phyloP scores from a whole-genome alignment of 2,888 invertebrate genomes.

The Plagodis pulveraria region DNA sequence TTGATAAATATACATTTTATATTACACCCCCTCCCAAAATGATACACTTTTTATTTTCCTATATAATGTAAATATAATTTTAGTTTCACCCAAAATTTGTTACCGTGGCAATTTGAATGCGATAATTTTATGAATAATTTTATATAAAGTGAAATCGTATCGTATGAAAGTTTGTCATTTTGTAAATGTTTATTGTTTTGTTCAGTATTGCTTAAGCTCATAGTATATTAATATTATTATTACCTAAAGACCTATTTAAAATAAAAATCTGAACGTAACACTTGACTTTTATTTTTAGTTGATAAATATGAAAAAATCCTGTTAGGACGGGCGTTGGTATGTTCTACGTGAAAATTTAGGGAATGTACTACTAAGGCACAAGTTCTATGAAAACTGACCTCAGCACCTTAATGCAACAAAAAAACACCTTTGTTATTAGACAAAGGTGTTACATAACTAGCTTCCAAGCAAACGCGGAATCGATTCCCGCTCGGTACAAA shows the following conservation, averaged over 20 bases:
- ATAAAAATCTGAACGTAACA: conserved; percentile 51
- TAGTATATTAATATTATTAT: conserved; percentile 74
- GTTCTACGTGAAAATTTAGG: no score
- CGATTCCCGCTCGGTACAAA: no score
- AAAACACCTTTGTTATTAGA: no score
- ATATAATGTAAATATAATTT: conserved; percentile 78
- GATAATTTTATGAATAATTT: conserved; percentile 43
- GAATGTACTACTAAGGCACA: no score
- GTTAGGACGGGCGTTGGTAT: no score
- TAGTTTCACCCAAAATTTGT: conserved; percentile 67
- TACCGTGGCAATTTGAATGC: conserved; percentile 54
- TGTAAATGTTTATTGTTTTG: conserved; percentile 82
- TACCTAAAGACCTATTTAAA: conserved; percentile 72
- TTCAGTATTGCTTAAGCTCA: conserved; percentile 81
- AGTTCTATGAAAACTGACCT: no score
- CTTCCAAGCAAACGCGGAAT: no score
- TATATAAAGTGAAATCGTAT: conserved; percentile 56
- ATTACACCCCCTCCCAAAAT: conserved; percentile 40
- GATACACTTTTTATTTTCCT: conserved; percentile 47
- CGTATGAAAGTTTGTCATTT: conserved; percentile 64
- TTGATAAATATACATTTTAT: conserved; percentile 59
- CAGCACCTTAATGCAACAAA: no score
- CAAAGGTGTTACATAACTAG: no score
- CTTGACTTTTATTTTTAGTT: not conserved
- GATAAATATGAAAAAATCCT: not conserved